A percentile compares a stretch with the other conserved stretches of the same genome.
Evolutionary conservation across 2,113 vertebrate genomes (phyloP).

Genomic region (Chrysochloris asiatica): DNA sequence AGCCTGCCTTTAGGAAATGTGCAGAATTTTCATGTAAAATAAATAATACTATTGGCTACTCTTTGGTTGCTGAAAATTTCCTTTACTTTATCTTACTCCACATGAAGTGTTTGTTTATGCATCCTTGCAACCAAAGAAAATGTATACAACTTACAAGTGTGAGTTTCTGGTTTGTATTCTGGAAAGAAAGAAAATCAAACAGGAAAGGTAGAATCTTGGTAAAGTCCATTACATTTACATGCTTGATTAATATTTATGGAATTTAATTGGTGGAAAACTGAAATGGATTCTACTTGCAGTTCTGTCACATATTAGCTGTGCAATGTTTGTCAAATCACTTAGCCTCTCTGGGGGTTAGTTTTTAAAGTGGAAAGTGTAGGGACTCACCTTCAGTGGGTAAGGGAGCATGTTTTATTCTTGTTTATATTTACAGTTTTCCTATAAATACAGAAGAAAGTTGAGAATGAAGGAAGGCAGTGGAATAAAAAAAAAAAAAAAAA

Average conservation of each 20-base stretch:
- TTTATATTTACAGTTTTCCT: neutral
- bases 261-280: constrained; percentile 43
- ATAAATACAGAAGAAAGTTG: constrained; percentile 11
- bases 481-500: neutral
- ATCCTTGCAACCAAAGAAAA: constrained; percentile 5
- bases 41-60: neutral
- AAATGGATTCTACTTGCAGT: neutral
- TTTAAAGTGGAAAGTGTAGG: neutral
- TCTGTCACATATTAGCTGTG: neutral
- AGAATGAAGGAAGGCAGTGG: neutral
- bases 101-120: neutral
- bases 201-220: neutral
- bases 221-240: neutral
- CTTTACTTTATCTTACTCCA: neutral
- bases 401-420: neutral
- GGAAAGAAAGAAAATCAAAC: neutral
- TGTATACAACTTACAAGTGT: neutral
- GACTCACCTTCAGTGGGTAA: neutral
- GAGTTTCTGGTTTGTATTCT: neutral
- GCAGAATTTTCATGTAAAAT: neutral
- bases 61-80: constrained; percentile 29
- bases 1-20: neutral
- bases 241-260: constrained; percentile 1
- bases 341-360: neutral
- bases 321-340: constrained; percentile 15